Evolutionary conservation across 2,888 invertebrate genomes (phyloP).

Genomic region (Agrilus biguttatus): DNA sequence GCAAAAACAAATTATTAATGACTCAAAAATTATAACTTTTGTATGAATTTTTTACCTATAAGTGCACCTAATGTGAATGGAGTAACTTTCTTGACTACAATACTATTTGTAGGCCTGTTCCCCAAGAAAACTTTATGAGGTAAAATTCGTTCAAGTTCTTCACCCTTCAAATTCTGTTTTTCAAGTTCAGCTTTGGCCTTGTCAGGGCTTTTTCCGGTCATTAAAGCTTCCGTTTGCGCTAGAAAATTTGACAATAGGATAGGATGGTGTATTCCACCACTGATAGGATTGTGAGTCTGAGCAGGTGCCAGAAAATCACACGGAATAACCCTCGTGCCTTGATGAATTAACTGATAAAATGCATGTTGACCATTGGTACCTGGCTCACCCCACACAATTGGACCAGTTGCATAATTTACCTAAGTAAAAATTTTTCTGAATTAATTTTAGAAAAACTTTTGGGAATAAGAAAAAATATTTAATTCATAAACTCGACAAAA

Average conservation of each 20-base stretch:
- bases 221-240: conserved; percentile 96
- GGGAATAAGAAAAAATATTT: neutral
- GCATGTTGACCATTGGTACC: conserved; percentile 99
- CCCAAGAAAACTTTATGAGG: conserved; percentile 96
- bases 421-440: conserved; percentile 6
- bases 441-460: too few species aligned
- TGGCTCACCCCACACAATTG: conserved; percentile 95
- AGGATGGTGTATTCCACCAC: conserved; percentile 75
- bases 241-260: conserved; percentile 93
- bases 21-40: too few species aligned
- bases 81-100: conserved; percentile 78
- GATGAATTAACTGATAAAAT: conserved; percentile 98
- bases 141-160: conserved; percentile 62
- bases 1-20: too few species aligned
- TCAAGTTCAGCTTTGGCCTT: conserved; percentile 68
- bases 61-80: conserved; percentile 88
- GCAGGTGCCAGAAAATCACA: conserved; percentile 95
- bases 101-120: conserved; percentile 94
- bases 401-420: conserved; percentile 51
- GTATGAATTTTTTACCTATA: too few species aligned
- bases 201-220: conserved; percentile 44
- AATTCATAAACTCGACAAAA: neutral
- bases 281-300: conserved; percentile 77
- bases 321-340: conserved; percentile 76
- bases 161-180: conserved; percentile 60